Evolutionary conservation across 1,140 invertebrate species (phyloP).

Genomic region (Paraescarpia echinospica): DNA sequence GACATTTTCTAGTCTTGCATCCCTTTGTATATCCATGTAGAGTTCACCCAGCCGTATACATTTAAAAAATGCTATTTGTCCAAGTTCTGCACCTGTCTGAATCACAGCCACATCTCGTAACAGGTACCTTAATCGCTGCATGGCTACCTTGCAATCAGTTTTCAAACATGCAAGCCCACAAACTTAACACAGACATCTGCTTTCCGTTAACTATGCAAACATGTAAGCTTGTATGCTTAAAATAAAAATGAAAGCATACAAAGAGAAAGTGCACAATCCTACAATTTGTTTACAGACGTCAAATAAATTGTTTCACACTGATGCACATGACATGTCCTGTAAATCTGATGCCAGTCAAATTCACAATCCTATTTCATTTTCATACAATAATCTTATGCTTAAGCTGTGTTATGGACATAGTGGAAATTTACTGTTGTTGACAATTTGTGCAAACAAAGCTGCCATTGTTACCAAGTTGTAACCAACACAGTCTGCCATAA

Average conservation of each 20-base stretch:
- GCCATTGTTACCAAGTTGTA: background rate
- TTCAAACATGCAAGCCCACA: background rate
- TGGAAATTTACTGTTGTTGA: background rate
- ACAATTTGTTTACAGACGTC: background rate
- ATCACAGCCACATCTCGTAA: background rate
- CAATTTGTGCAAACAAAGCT: background rate
- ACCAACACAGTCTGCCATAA: background rate
- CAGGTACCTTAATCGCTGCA: background rate
- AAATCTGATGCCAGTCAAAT: background rate
- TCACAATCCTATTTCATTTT: background rate
- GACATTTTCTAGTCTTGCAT: background rate
- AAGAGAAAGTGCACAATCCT: background rate
- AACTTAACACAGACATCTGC: background rate
- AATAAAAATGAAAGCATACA: background rate
- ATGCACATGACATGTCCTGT: background rate
- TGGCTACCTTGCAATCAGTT: background rate
- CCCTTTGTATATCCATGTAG: background rate
- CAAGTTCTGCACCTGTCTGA: background rate
- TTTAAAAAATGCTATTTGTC: background rate
- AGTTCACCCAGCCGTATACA: background rate
- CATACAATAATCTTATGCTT: background rate
- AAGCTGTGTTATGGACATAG: background rate
- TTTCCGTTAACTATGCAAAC: background rate
- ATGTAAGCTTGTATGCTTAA: background rate
- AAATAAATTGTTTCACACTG: background rate